Base-by-base conservation (phyloP, 1,140 invertebrate genomes). In the Epicauta chinensis region DNA sequence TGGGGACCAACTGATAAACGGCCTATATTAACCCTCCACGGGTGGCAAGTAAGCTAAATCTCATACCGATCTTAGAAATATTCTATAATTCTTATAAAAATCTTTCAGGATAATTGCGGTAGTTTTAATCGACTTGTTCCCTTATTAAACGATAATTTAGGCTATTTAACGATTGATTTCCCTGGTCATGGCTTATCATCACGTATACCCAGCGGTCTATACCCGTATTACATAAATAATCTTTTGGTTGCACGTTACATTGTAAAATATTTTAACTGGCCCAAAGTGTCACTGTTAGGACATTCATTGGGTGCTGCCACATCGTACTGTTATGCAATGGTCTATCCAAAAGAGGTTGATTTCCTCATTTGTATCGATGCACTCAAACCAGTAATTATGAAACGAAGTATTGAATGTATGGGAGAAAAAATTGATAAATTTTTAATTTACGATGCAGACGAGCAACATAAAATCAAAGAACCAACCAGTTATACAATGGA, bases 181-280 rank as follows among this genome's bases (percentile, higher is more conserved):
- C 83, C 82, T 0, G 83, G 83, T 1, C 85, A 88, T 68, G 87
- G 86, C 1, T 56, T 75, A 2, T 87, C 84, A 0, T 81, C 81
- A 1, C 81, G 80, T 71, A 62, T 78, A 32, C 83, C 84, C 2
- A 54, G 67, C 17, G 86, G 82, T 31, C 67, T 76, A 17, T 69
- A 73, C 31, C 87, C 86, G 61, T 73, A 78, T 58, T 73, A 70
- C 10, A 72, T 78, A 50, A 76, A 82, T 47, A 71, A 71, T 15
- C 9, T 36, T 10, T 37, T 38, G n/a, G 34, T 38, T 7, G 12
- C 38, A 16, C 36, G 39, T 12, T 49, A 39, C 31, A 39, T 49
- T 14, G 14, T 23, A 3, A 73, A 82, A 15, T 72, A 84, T 56
- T 81, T 82, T 59, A 77, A 77, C 49, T 87, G 85, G 84, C 69